These are phyloP conservation scores for Scotopteryx bipunctaria DNA, from an alignment of 2,888 invertebrate genomes.

Conservation along the genomic window DNA sequence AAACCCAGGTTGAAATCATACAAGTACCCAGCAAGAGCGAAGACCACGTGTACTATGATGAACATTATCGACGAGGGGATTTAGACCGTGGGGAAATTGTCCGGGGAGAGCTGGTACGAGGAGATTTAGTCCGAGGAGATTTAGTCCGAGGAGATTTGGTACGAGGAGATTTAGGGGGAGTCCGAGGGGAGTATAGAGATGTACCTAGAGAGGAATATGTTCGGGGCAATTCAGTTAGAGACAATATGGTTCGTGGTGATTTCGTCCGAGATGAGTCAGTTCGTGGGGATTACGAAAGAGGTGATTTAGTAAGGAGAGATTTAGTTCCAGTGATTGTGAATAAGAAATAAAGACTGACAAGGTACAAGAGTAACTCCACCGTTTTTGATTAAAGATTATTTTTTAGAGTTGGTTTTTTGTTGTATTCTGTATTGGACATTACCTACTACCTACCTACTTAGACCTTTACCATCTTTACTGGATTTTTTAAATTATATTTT, in stretches of 20 bases:
- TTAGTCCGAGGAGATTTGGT: neutral
- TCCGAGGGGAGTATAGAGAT: neutral
- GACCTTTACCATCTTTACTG: too few species aligned
- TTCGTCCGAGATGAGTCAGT: slow-evolving; percentile 2
- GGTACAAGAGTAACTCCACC: slow-evolving; percentile 25
- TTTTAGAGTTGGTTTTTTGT: neutral
- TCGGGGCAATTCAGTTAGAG: neutral
- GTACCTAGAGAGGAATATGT: neutral
- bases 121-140: neutral
- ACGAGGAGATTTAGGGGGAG: slow-evolving; percentile 1
- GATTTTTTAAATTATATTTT: too few species aligned
- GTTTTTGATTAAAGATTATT: slow-evolving; percentile 13
- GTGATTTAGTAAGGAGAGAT: slow-evolving; percentile 1
- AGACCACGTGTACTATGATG: slow-evolving; percentile 69
- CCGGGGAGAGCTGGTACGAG: slow-evolving; percentile 1
- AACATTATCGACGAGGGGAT: slow-evolving; percentile 56
- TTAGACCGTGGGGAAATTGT: slow-evolving; percentile 4
- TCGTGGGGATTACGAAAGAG: neutral
- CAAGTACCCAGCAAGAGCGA: slow-evolving; percentile 68
- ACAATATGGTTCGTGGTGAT: neutral
- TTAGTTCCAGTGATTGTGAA: slow-evolving; percentile 17
- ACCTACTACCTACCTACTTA: neutral
- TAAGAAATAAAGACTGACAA: neutral
- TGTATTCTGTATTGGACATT: too few species aligned
- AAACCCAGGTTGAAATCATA: slow-evolving; percentile 70